A percentile compares a stretch with the other conserved stretches of the same genome.
Conservation (phyloP, 2,888 invertebrate species). For the Callosobruchus maculatus region DNA sequence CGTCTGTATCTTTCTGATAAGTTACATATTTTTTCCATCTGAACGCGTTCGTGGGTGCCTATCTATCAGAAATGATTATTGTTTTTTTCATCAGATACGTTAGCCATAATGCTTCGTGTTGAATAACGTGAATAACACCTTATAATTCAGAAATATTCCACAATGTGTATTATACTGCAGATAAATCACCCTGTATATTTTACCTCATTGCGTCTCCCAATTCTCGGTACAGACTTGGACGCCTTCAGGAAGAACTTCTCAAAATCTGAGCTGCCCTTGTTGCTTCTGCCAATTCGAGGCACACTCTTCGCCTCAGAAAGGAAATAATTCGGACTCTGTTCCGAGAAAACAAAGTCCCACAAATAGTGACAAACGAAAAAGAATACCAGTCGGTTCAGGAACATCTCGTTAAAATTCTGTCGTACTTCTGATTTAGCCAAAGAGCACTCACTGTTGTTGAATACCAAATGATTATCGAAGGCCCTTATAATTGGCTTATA, state of each 20-base stretch:
- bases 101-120: too few relatives aligned
- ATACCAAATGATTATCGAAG: not conserved
- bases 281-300: slow-evolving; percentile 39
- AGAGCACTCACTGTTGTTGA: not conserved
- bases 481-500: not conserved
- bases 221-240: slow-evolving; percentile 51
- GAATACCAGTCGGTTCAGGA: not conserved
- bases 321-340: slow-evolving; percentile 29
- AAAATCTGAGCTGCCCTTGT: slow-evolving; percentile 32
- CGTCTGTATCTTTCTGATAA: too few relatives aligned
- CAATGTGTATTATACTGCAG: too few relatives aligned
- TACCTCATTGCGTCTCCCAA: slow-evolving; percentile 46
- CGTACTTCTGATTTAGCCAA: not conserved
- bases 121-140: too few relatives aligned
- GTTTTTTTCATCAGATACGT: too few relatives aligned
- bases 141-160: too few relatives aligned
- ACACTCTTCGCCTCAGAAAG: slow-evolving; percentile 46
- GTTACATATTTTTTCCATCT: too few relatives aligned
- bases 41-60: too few relatives aligned
- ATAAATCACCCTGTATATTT: slow-evolving; percentile 1
- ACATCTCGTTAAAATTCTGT: not conserved
- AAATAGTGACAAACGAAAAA: not conserved
- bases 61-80: too few relatives aligned
- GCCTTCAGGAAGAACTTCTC: slow-evolving; percentile 52
- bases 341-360: not conserved